Evolutionary conservation across 2,797 vertebrate genomes (phyloP), one percentile per base, ranked within the genome.

Genomic region (Onychomys arenicola): DNA sequence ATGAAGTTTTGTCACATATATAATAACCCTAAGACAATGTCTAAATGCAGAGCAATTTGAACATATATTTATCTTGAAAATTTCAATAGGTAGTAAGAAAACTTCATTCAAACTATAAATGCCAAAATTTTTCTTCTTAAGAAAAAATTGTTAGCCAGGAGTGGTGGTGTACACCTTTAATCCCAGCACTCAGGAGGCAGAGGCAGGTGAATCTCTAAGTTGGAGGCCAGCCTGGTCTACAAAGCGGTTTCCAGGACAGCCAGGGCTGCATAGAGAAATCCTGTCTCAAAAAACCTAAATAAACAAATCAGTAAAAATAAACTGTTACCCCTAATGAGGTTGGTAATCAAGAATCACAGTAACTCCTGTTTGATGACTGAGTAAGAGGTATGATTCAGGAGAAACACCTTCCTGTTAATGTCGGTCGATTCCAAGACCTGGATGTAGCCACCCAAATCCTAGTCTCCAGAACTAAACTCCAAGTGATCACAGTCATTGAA

Each of bases 21-120:
- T 2, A 67, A 12, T n/a, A 49, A 34, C 4, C 11, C 32, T 52
- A 67, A 69, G 43, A 85, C 94, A 67, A 93, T 97, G 43, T 97
- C 81, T 94, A 97, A 86, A 91, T 55, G 25, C 67, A 89, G n/a
- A 40, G 2, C 73, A 96, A 96, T 93, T 93, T 81, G 89, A 97
- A 97, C n/a, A 78, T 21, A 96, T 43, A 29, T 32, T 95, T 9
- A 63, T 97, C 93, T 96, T 91, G 71, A 83, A 17, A 88, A 90
- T 88, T 98, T 98, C 78, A 95, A 95, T 97, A 89, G 37, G 65
- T 95, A 97, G 94, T 93, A 89, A 95, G 37, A 52, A 93, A 97
- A 94, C 57, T 34, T 92, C 97, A 97, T 87, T 95, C n/a, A 91
- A 80, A 57, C 63, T 34, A 46, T 65, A 57, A 40, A 86, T 80